Evolutionary conservation across 2,797 vertebrate species (phyloP).

Genomic region (Sciurus vulgaris): DNA sequence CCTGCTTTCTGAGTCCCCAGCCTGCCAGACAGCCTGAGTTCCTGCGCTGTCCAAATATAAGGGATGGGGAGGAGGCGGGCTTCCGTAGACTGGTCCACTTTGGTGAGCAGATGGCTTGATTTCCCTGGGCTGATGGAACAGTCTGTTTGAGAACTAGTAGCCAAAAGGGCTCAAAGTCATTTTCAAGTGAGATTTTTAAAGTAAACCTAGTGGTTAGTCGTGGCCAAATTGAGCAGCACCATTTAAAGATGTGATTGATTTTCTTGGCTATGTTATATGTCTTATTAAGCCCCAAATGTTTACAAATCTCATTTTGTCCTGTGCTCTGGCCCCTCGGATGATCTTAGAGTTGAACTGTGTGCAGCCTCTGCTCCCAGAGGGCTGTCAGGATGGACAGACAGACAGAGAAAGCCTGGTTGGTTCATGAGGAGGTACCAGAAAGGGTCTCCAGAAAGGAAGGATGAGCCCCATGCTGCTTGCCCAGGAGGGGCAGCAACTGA

Average conservation of each 20-base stretch:
- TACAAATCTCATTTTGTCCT: neutral
- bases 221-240: neutral
- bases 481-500: neutral
- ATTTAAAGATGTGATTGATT: neutral
- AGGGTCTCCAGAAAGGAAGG: neutral
- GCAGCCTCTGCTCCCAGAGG: neutral
- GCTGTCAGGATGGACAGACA: neutral
- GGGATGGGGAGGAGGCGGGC: neutral
- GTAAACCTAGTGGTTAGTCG: neutral
- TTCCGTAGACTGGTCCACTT: neutral
- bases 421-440: neutral
- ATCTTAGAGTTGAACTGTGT: neutral
- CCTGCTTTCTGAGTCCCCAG: neutral
- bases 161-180: neutral
- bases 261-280: neutral
- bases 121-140: neutral
- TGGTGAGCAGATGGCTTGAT: neutral
- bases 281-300: neutral
- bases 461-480: neutral
- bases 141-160: neutral
- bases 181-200: constrained; percentile 33
- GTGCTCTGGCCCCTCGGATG: neutral
- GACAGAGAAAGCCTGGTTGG: neutral
- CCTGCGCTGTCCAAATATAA: too few species aligned
- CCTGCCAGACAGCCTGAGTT: neutral